Percentiles rank a stretch among this genome's conserved stretches.
phyloP scores from a whole-genome alignment of 1,140 invertebrate genomes.

The Musca domestica region DNA sequence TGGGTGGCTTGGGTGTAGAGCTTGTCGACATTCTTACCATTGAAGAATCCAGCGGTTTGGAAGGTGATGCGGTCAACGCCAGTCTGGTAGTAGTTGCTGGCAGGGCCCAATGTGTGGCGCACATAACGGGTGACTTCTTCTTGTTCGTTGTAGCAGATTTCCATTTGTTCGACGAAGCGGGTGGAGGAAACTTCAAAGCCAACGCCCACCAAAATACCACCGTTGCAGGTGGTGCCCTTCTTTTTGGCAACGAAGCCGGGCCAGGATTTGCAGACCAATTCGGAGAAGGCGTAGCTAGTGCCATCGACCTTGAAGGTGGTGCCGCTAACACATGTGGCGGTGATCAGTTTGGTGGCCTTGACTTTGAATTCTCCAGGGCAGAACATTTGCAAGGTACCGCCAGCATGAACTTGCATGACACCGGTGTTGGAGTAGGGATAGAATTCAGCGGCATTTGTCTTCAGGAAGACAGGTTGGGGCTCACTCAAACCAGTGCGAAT shows the following conservation, averaged over 20 bases:
- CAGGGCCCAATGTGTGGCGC: conserved; percentile 44
- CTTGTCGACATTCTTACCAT: conserved; percentile 41
- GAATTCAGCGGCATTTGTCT: conserved; percentile 38
- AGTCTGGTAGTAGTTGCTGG: conserved; percentile 47
- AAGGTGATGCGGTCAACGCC: conserved; percentile 51
- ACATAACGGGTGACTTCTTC: conserved; percentile 53
- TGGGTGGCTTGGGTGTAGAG: conserved; percentile 50
- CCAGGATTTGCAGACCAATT: conserved; percentile 47
- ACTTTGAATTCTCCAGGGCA: conserved; percentile 40
- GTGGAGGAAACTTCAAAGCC: conserved; percentile 42
- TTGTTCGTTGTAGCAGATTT: conserved; percentile 54
- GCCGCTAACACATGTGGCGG: conserved; percentile 43
- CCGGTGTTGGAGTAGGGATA: conserved; percentile 43
- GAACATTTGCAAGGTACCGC: conserved; percentile 39
- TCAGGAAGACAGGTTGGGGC: conserved; percentile 45
- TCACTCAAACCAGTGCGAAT: conserved; percentile 43
- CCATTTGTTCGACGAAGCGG: conserved; percentile 50
- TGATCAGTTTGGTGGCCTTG: conserved; percentile 28
- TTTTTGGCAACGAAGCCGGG: conserved; percentile 47
- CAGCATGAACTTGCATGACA: conserved; percentile 38
- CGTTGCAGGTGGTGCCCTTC: conserved; percentile 44
- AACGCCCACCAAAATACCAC: conserved; percentile 39
- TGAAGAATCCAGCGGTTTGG: conserved; percentile 44
- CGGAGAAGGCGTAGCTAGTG: conserved; percentile 37
- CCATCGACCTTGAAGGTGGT: conserved; percentile 42